A percentile compares a stretch with the other conserved stretches of the same genome.
Evolutionary conservation across 2,888 invertebrate species (phyloP).

Genomic region (Cantharis rustica): DNA sequence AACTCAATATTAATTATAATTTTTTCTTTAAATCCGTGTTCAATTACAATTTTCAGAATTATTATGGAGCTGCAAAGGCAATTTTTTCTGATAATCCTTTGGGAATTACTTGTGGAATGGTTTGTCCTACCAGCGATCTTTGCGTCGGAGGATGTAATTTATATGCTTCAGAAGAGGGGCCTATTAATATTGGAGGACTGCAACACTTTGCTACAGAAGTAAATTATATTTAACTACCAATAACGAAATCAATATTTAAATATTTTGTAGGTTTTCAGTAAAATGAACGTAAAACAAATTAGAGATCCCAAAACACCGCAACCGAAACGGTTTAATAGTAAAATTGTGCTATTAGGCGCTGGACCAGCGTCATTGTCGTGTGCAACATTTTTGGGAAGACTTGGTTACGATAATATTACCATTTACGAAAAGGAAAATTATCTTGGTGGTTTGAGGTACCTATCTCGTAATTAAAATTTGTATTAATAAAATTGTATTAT

Average conservation of each 20-base stretch:
- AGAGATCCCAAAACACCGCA: constrained; percentile 72
- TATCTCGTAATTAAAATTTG: not conserved
- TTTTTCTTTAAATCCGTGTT: not conserved
- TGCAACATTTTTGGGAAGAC: constrained; percentile 90
- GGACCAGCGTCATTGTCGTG: constrained; percentile 97
- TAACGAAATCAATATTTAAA: not conserved
- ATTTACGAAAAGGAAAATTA: constrained; percentile 89
- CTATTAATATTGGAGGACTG: constrained; percentile 97
- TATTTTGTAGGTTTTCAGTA: constrained; percentile 76
- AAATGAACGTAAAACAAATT: constrained; percentile 91
- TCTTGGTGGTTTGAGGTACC: constrained; percentile 86
- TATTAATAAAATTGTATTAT: not conserved
- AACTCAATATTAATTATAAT: not conserved
- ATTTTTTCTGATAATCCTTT: constrained; percentile 97
- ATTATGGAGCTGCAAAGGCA: constrained; percentile 95
- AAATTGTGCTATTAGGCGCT: constrained; percentile 89
- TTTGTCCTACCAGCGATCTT: constrained; percentile 97
- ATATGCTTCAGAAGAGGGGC: constrained; percentile 94
- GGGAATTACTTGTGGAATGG: constrained; percentile 96
- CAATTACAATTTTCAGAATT: constrained; percentile 69
- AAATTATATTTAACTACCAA: constrained; percentile 28
- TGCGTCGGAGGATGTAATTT: constrained; percentile 98
- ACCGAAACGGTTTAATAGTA: constrained; percentile 64
- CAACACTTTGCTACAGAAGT: constrained; percentile 98
- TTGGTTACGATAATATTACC: constrained; percentile 90